Conservation (phyloP, 2,888 invertebrate genomes). For the Philereme vetulata region DNA sequence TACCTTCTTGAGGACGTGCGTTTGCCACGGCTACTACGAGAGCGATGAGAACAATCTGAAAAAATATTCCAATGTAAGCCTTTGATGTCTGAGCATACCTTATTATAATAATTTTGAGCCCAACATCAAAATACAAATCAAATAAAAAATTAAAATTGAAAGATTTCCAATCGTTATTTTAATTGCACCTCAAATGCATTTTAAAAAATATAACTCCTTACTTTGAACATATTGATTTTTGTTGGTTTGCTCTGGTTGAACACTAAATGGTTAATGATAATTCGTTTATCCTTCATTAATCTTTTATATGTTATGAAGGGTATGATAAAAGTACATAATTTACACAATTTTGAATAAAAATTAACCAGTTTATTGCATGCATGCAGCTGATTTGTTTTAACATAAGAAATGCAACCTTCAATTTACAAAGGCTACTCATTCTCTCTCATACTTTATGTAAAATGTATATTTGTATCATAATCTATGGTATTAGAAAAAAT, state of each 20-base stretch:
- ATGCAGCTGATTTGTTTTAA: slow-evolving; percentile 21
- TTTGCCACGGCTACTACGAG: slow-evolving; percentile 39
- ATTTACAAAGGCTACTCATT: background rate
- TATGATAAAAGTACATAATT: slow-evolving; percentile 2
- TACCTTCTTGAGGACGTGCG: slow-evolving; percentile 45
- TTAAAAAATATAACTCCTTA: slow-evolving; percentile 4
- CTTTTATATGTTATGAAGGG: slow-evolving; percentile 26
- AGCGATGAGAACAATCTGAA: slow-evolving; percentile 42
- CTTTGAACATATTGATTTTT: slow-evolving; percentile 26
- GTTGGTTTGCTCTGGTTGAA: slow-evolving; percentile 10
- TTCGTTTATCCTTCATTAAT: slow-evolving; percentile 1
- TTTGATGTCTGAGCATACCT: too few species aligned
- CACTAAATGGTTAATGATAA: slow-evolving; percentile 22
- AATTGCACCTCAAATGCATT: too few species aligned
- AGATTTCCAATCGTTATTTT: too few species aligned
- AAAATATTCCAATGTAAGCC: background rate
- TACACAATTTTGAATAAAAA: slow-evolving; percentile 13
- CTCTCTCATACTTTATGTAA: too few species aligned
- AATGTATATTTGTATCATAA: too few species aligned
- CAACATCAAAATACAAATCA: too few species aligned
- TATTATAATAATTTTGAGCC: too few species aligned
- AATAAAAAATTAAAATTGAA: too few species aligned
- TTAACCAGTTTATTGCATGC: slow-evolving; percentile 23
- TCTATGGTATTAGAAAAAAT: too few species aligned
- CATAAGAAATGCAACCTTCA: slow-evolving; percentile 23